A percentile compares a stretch with the other conserved stretches of the same genome.
Evolutionary conservation across 1,140 invertebrate species (phyloP).

Genomic region (Cydia strobilella): DNA sequence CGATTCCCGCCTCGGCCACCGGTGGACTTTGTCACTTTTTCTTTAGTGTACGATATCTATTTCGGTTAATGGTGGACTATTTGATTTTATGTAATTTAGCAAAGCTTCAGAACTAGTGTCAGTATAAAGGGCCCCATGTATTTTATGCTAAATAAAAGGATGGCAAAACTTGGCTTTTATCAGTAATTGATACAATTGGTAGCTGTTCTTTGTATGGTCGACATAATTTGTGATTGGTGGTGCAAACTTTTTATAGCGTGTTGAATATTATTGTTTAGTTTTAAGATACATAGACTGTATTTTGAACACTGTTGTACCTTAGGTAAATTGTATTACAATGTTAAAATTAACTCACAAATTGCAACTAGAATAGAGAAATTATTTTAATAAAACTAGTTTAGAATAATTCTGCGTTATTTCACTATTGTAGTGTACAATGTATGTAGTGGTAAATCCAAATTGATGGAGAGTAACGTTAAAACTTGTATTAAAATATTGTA

Average conservation of each 20-base stretch:
- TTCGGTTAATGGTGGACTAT: constrained; percentile 65
- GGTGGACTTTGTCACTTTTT: too few species aligned
- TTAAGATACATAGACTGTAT: constrained; percentile 67
- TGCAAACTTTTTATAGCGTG: constrained; percentile 75
- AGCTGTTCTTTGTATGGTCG: constrained; percentile 55
- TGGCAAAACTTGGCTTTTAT: constrained; percentile 40
- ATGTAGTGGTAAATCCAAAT: constrained; percentile 21
- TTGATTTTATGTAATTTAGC: constrained; percentile 58
- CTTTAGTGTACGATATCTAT: too few species aligned
- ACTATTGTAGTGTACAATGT: constrained; percentile 25
- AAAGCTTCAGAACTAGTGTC: constrained; percentile 53
- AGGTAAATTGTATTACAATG: constrained; percentile 60
- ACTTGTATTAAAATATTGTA: constrained; percentile 1
- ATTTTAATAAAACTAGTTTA: constrained; percentile 51
- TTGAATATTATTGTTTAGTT: constrained; percentile 60
- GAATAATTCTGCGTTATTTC: constrained; percentile 28
- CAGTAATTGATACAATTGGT: constrained; percentile 46
- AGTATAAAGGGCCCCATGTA: neutral
- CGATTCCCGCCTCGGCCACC: too few species aligned
- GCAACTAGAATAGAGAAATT: constrained; percentile 49
- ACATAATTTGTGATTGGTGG: constrained; percentile 69
- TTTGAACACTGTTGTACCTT: constrained; percentile 64
- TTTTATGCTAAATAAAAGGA: neutral
- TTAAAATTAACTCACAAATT: constrained; percentile 42
- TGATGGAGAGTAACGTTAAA: neutral